A percentile compares a stretch with the other conserved stretches of the same genome.
phyloP scores from a whole-genome alignment of 1,140 invertebrate species.

The Pseudomyrmex gracilis region DNA sequence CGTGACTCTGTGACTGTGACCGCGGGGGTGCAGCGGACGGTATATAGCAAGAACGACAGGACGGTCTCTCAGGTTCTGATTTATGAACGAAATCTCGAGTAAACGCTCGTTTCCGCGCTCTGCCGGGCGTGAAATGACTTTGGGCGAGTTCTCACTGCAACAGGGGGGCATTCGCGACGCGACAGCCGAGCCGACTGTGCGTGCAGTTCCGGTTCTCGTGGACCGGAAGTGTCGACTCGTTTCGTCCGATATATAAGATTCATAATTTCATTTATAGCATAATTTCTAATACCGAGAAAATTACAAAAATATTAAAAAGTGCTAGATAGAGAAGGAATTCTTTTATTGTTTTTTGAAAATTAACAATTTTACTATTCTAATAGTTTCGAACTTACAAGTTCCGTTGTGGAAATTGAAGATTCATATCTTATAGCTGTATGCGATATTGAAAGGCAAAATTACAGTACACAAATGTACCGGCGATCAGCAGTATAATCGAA shows the following conservation, averaged over 20 bases:
- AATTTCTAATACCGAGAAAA: not conserved
- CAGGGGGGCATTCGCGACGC: conserved; percentile 41
- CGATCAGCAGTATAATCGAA: conserved; percentile 23
- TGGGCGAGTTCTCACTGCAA: conserved; percentile 65
- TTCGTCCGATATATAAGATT: not conserved
- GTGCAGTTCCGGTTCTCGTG: conserved; percentile 63
- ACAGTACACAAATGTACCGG: not conserved
- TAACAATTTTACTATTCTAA: not conserved
- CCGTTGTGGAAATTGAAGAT: not conserved
- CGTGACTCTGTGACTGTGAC: not conserved
- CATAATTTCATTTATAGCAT: not conserved
- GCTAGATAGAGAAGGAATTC: too few species aligned
- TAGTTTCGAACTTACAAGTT: not conserved
- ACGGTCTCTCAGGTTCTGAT: conserved; percentile 66
- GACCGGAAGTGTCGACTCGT: conserved; percentile 63
- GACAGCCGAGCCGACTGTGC: conserved; percentile 64
- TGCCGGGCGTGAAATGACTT: conserved; percentile 79
- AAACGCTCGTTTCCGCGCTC: conserved; percentile 79
- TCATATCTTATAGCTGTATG: not conserved
- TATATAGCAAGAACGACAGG: conserved; percentile 11
- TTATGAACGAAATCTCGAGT: conserved; percentile 78
- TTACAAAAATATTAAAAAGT: not conserved
- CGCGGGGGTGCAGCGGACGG: conserved; percentile 1
- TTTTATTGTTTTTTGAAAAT: not conserved
- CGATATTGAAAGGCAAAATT: conserved; percentile 12